Evolutionary conservation across 2,888 invertebrate species (phyloP).

Genomic region (Julus scanicus): DNA sequence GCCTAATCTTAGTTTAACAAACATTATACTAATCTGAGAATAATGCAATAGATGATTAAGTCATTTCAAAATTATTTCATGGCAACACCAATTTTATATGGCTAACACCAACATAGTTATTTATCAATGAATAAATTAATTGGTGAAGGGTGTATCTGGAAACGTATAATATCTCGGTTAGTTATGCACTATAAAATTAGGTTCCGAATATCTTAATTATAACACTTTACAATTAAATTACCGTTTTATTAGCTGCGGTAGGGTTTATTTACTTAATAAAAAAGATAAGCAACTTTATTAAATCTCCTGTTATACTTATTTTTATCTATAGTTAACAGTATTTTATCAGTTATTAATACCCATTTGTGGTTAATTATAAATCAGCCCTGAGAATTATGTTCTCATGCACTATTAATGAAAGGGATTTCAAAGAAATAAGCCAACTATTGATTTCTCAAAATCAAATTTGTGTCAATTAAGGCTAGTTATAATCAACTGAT

Average conservation of each 20-base stretch:
- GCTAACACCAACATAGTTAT: too few relatives aligned
- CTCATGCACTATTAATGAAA: not conserved
- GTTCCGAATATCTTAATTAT: not conserved
- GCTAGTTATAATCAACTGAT: too few relatives aligned
- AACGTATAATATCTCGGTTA: too few relatives aligned
- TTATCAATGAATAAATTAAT: too few relatives aligned
- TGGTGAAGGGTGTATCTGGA: too few relatives aligned
- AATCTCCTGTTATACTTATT: not conserved
- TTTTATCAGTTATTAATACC: not conserved
- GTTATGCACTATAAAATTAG: not conserved
- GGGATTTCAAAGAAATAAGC: not conserved
- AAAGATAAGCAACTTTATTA: not conserved
- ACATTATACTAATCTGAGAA: too few relatives aligned
- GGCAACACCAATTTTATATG: too few relatives aligned
- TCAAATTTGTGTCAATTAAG: not conserved
- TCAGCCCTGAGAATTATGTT: not conserved
- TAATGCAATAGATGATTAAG: too few relatives aligned
- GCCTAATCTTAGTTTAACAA: too few relatives aligned
- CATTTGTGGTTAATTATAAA: conserved; percentile 4
- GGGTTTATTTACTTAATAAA: not conserved
- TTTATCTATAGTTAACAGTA: not conserved
- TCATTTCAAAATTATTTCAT: too few relatives aligned
- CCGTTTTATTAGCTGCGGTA: not conserved
- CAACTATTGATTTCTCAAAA: not conserved
- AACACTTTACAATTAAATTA: not conserved